phyloP scores from a whole-genome alignment of 1,140 invertebrate genomes.

The Kradibia gibbosae region DNA sequence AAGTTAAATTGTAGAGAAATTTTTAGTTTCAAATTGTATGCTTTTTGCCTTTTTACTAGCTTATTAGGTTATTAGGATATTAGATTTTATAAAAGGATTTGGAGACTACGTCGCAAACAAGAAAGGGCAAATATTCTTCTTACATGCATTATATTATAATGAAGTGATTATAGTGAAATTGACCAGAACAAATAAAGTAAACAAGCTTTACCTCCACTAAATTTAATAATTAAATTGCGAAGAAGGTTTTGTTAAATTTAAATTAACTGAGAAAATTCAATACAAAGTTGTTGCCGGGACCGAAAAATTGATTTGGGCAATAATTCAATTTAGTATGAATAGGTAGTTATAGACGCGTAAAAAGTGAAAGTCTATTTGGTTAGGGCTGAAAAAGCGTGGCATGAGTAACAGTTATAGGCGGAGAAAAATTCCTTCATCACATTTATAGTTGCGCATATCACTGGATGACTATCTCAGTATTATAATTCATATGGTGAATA shows the following conservation, averaged over 20 bases:
- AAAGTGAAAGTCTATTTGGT: constrained; percentile 4
- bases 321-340: background rate
- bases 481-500: background rate
- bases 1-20: constrained; percentile 32
- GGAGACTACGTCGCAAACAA: no score
- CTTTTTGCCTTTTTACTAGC: constrained; percentile 18
- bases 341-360: background rate
- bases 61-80: no score
- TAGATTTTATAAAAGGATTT: no score
- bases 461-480: background rate
- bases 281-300: no score
- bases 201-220: no score
- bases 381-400: background rate
- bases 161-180: no score
- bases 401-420: constrained; percentile 15
- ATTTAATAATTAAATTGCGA: no score
- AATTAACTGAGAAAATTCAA: no score
- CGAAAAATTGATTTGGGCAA: background rate
- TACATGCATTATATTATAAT: no score
- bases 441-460: background rate
- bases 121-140: no score
- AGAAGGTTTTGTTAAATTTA: no score
- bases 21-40: background rate
- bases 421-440: background rate
- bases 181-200: no score